Evolutionary conservation across 2,797 vertebrate genomes (phyloP).

Genomic region (Limosa lapponica): DNA sequence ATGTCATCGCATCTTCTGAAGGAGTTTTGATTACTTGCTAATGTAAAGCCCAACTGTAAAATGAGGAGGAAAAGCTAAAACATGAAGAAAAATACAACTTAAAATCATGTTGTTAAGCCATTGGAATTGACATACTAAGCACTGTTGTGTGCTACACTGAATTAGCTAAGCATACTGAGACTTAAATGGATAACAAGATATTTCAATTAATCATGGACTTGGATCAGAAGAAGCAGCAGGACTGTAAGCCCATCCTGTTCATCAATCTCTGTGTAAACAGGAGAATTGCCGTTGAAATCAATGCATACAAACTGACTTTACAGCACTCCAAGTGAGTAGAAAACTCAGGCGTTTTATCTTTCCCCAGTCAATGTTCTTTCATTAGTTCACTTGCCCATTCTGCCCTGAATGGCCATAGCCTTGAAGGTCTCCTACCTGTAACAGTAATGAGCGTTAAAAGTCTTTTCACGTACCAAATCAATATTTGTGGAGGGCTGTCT

Average conservation of each 20-base stretch:
- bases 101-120: background rate
- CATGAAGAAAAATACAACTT: background rate
- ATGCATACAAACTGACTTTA: conserved; percentile 29
- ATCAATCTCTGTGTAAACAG: conserved; percentile 31
- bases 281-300: conserved; percentile 42
- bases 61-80: conserved; percentile 5
- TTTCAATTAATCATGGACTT: conserved; percentile 45
- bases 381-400: background rate
- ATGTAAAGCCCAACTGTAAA: background rate
- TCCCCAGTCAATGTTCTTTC: background rate
- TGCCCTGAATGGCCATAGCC: background rate
- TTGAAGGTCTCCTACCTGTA: background rate
- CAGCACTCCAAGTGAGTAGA: background rate
- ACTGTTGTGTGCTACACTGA: background rate
- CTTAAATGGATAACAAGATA: conserved; percentile 19
- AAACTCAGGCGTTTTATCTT: conserved; percentile 40
- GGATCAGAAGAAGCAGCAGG: conserved; percentile 28
- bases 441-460: background rate
- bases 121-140: background rate
- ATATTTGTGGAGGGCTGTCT: conserved; percentile 6
- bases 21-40: background rate
- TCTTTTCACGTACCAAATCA: background rate
- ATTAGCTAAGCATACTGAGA: conserved; percentile 12
- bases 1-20: background rate
- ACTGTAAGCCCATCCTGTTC: conserved; percentile 18